Conservation (phyloP, 2,888 invertebrate genomes). For the Hesperia comma region DNA sequence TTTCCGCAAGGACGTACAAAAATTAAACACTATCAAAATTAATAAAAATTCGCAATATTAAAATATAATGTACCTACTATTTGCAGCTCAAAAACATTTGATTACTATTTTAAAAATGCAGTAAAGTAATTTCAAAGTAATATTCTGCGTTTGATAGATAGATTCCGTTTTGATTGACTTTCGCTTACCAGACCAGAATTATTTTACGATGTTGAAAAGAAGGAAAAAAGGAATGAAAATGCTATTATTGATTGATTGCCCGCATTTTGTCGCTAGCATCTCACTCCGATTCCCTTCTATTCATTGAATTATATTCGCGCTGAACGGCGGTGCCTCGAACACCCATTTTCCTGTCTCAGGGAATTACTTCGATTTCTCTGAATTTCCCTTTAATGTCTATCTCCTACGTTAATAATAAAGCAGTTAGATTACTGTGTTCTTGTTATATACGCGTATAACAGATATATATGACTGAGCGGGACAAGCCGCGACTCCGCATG, state of each 20-base stretch:
- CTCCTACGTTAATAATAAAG: conserved; percentile 16
- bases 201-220: conserved; percentile 34
- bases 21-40: no score
- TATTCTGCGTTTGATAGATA: not conserved
- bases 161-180: conserved; percentile 4
- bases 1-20: no score
- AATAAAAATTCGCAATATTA: no score
- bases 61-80: no score
- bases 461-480: conserved; percentile 68
- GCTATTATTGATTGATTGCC: conserved; percentile 41
- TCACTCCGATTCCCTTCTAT: conserved; percentile 40
- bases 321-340: conserved; percentile 33
- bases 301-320: conserved; percentile 42
- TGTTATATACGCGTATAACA: conserved; percentile 45
- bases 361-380: conserved; percentile 20
- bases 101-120: no score
- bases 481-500: conserved; percentile 70
- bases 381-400: conserved; percentile 21
- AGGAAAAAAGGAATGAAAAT: conserved; percentile 37
- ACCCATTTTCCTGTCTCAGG: conserved; percentile 23
- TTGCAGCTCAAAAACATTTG: no score
- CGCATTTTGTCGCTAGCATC: conserved; percentile 41
- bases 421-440: conserved; percentile 12
- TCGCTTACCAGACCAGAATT: conserved; percentile 4
- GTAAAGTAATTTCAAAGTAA: not conserved